These are phyloP conservation scores for Atherinomorus stipes DNA, from an alignment of 2,113 vertebrate species.

Conservation along the genomic window DNA sequence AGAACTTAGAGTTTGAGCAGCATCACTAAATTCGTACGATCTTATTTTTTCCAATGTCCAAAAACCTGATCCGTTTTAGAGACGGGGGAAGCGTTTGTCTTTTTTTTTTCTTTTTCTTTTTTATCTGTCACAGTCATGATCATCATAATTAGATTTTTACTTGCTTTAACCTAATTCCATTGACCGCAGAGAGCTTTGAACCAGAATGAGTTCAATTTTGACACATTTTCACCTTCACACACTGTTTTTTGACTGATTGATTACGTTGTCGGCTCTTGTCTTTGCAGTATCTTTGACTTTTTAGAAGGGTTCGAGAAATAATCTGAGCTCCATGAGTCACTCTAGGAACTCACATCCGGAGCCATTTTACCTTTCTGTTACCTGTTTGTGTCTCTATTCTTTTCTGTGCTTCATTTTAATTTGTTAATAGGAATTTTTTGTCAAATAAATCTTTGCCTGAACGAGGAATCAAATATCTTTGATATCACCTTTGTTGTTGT, in stretches of 20 bases:
- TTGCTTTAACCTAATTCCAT: too few relatives aligned
- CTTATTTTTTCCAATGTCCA: too few relatives aligned
- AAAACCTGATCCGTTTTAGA: too few relatives aligned
- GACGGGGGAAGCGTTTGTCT: too few relatives aligned
- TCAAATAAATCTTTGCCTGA: conserved; percentile 6
- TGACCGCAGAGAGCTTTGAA: not conserved
- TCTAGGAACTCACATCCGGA: not conserved
- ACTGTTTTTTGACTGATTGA: not conserved
- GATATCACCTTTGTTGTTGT: conserved; percentile 27
- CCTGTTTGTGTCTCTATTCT: not conserved
- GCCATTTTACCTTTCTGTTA: not conserved
- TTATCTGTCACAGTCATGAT: too few relatives aligned
- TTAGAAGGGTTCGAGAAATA: not conserved
- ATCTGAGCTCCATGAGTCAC: not conserved
- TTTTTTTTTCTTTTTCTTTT: too few relatives aligned
- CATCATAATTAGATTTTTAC: too few relatives aligned
- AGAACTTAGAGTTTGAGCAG: too few relatives aligned
- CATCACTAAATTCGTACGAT: too few relatives aligned
- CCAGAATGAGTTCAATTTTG: too few relatives aligned
- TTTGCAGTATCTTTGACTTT: not conserved
- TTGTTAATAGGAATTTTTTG: not conserved
- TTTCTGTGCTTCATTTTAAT: too few relatives aligned
- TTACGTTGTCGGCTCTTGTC: not conserved
- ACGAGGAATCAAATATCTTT: conserved; percentile 18
- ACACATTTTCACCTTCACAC: not conserved